Evolutionary conservation across 2,888 invertebrate genomes (phyloP).

Genomic region (Drosophila stalkeri): DNA sequence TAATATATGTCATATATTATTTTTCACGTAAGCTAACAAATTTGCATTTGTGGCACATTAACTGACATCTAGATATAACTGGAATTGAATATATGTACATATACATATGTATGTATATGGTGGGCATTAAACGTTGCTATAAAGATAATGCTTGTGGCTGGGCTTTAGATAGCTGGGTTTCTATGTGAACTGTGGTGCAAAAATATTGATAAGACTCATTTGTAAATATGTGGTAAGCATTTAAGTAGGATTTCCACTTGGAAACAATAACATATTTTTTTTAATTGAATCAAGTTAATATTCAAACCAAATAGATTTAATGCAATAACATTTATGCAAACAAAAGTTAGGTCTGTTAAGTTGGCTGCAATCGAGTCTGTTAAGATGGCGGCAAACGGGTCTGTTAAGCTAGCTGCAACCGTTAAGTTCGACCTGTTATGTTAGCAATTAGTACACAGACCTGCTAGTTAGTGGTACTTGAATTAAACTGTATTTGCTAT

Average conservation of each 20-base stretch:
- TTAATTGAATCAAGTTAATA: constrained; percentile 9
- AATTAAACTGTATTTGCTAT: neutral
- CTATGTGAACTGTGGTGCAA: constrained; percentile 41
- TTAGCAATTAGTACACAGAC: neutral
- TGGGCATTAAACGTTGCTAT: constrained; percentile 8
- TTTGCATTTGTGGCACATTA: constrained; percentile 64
- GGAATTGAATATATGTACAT: neutral
- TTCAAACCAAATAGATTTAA: neutral
- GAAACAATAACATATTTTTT: constrained; percentile 13
- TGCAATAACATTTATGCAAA: neutral
- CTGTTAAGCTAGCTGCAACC: constrained; percentile 14
- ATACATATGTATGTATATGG: neutral
- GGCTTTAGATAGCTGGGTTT: constrained; percentile 43
- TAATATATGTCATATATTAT: constrained; percentile 21
- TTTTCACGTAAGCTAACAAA: constrained; percentile 53
- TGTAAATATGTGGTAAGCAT: constrained; percentile 11
- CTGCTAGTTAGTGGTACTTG: constrained; percentile 2
- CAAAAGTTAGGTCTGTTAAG: constrained; percentile 1
- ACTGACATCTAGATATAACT: constrained; percentile 24
- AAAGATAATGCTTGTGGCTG: constrained; percentile 38
- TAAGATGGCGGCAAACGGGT: constrained; percentile 4
- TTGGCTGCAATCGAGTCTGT: neutral
- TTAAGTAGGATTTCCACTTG: constrained; percentile 4
- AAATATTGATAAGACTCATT: constrained; percentile 10
- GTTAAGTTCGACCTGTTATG: no score